These are phyloP conservation scores for Epicauta chinensis DNA, from an alignment of 1,140 invertebrate genomes.

Conservation along the genomic window DNA sequence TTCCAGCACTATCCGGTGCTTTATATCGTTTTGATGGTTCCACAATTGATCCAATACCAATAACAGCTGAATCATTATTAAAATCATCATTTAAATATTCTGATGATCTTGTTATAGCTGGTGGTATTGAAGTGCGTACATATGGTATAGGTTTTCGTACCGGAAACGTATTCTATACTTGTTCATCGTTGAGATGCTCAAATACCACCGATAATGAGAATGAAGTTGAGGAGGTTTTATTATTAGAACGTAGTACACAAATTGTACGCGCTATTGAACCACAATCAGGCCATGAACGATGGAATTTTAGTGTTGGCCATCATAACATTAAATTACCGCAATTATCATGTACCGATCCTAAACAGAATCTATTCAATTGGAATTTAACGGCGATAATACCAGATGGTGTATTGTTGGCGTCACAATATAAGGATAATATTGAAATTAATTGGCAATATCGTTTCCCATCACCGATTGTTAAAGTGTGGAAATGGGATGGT, in stretches of 20 bases:
- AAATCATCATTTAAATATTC: conserved; percentile 77
- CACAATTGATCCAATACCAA: conserved; percentile 76
- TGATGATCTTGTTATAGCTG: conserved; percentile 82
- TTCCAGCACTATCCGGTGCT: conserved; percentile 84
- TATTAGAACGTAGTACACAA: conserved; percentile 75
- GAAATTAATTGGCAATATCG: conserved; percentile 64
- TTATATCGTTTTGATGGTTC: conserved; percentile 89
- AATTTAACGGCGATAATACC: conserved; percentile 63
- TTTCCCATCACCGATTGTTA: conserved; percentile 78
- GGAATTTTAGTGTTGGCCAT: conserved; percentile 93
- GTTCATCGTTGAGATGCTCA: conserved; percentile 65
- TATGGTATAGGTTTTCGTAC: conserved; percentile 67
- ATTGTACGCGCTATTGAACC: conserved; percentile 83
- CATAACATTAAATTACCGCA: conserved; percentile 66
- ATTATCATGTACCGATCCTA: conserved; percentile 33
- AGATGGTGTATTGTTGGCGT: conserved; percentile 65
- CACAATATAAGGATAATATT: conserved; percentile 49
- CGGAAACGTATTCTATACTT: conserved; percentile 73
- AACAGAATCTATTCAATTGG: conserved; percentile 45
- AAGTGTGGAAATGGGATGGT: conserved; percentile 68
- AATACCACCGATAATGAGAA: conserved; percentile 48
- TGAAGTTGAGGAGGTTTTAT: conserved; percentile 58
- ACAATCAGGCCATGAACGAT: conserved; percentile 77
- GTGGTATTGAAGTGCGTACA: conserved; percentile 59
- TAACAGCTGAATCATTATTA: conserved; percentile 78